Percentiles rank a stretch among this genome's conserved stretches.
phyloP scores from a whole-genome alignment of 1,140 invertebrate genomes.

The Brachionus plicatilis region DNA sequence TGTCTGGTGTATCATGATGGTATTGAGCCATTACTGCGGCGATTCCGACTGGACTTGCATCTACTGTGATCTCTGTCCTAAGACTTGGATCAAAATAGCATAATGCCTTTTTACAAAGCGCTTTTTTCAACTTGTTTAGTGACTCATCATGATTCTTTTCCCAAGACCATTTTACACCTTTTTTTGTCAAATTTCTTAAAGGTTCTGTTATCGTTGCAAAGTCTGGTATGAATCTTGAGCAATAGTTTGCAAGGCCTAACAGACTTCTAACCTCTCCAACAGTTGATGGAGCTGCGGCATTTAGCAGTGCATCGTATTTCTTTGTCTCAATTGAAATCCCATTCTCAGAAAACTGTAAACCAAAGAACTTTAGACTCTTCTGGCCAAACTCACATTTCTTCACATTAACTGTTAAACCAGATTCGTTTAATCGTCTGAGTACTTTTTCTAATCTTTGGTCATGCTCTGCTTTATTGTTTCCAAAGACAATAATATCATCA shows the following conservation, averaged over 20 bases:
- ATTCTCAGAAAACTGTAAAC: background rate
- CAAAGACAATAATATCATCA: background rate
- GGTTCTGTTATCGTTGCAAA: constrained; percentile 46
- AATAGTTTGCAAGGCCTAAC: constrained; percentile 48
- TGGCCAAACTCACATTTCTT: background rate
- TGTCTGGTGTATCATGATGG: background rate
- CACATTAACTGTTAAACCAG: background rate
- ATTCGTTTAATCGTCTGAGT: background rate
- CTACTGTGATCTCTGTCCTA: background rate
- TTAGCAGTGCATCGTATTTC: background rate
- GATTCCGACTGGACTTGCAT: constrained; percentile 50
- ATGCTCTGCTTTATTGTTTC: background rate
- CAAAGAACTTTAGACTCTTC: background rate
- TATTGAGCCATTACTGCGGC: constrained; percentile 56
- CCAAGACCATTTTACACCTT: constrained; percentile 30
- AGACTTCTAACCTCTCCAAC: constrained; percentile 42
- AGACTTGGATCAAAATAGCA: background rate
- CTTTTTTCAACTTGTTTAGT: background rate
- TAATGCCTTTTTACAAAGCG: background rate
- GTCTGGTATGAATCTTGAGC: constrained; percentile 50
- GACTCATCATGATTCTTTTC: background rate
- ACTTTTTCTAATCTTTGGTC: background rate
- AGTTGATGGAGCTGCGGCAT: background rate
- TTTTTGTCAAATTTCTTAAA: constrained; percentile 42
- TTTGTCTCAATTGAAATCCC: background rate